These are phyloP conservation scores for Catocala sponsa DNA, from an alignment of 2,888 invertebrate species.

Conservation along the genomic window DNA sequence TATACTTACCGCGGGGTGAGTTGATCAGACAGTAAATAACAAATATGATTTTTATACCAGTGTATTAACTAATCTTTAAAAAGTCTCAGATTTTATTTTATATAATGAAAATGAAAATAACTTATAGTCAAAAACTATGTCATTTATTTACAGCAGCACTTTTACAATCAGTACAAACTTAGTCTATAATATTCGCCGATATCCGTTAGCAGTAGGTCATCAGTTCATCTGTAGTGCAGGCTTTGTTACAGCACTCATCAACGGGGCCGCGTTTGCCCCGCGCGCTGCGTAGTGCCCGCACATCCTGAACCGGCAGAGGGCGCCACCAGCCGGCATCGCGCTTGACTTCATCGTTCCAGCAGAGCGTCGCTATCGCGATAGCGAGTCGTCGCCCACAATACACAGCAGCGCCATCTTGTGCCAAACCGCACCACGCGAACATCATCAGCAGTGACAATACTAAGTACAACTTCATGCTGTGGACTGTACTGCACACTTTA, in stretches of 20 bases:
- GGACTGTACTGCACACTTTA: too few species aligned
- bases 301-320: slow-evolving; percentile 1
- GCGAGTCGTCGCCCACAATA: slow-evolving; percentile 36
- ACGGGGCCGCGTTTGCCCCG: slow-evolving; percentile 48
- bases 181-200: too few species aligned
- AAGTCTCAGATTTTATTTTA: too few species aligned
- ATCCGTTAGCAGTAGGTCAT: slow-evolving; percentile 41
- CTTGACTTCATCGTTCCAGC: slow-evolving; percentile 27
- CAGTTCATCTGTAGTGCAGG: slow-evolving; percentile 53
- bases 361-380: slow-evolving; percentile 19
- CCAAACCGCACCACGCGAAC: slow-evolving; percentile 8
- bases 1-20: too few species aligned
- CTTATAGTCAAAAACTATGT: too few species aligned
- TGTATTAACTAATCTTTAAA: too few species aligned
- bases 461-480: neutral
- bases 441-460: slow-evolving; percentile 10
- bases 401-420: slow-evolving; percentile 10
- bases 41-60: too few species aligned
- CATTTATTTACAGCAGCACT: too few species aligned
- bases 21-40: too few species aligned
- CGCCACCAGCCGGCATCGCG: slow-evolving; percentile 19
- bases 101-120: too few species aligned
- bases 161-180: too few species aligned
- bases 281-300: slow-evolving; percentile 19
- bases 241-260: slow-evolving; percentile 57